phyloP scores from a whole-genome alignment of 2,797 vertebrate genomes.

The Synaphobranchus kaupii region DNA sequence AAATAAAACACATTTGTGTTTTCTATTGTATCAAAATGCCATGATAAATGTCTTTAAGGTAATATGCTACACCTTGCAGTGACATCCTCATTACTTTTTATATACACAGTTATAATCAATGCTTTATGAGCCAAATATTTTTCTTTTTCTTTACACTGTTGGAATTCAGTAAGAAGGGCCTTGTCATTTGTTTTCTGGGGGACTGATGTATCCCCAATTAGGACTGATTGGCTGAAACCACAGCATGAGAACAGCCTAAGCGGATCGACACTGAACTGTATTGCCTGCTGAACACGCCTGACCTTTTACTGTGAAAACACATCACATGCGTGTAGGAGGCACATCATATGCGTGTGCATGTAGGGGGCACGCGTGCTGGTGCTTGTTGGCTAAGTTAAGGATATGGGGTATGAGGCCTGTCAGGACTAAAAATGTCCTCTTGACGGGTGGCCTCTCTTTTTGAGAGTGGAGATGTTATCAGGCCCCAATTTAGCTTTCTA shows the following conservation, averaged over 20 bases:
- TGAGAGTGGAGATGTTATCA: background rate
- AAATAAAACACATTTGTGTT: too few species aligned
- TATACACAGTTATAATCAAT: too few species aligned
- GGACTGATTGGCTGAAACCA: background rate
- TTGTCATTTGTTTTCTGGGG: too few species aligned
- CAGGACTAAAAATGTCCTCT: background rate
- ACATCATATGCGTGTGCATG: background rate
- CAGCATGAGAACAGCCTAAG: background rate
- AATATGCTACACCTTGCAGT: too few species aligned
- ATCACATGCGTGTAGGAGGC: background rate
- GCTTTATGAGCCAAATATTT: too few species aligned
- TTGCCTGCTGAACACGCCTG: background rate
- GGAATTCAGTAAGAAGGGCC: too few species aligned
- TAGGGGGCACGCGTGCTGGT: background rate
- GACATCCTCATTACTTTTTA: too few species aligned
- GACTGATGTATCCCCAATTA: too few species aligned
- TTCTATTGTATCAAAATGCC: too few species aligned
- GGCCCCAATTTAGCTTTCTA: constrained; percentile 6
- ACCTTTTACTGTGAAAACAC: background rate
- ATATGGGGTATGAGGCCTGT: background rate
- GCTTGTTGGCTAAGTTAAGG: background rate
- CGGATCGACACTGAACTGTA: background rate
- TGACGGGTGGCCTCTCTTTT: background rate
- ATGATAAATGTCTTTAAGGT: too few species aligned
- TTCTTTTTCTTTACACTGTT: too few species aligned